A percentile compares a stretch with the other conserved stretches of the same genome.
These are phyloP conservation scores for Cheilosia soror DNA, from an alignment of 2,888 invertebrate species.

Conservation along the genomic window DNA sequence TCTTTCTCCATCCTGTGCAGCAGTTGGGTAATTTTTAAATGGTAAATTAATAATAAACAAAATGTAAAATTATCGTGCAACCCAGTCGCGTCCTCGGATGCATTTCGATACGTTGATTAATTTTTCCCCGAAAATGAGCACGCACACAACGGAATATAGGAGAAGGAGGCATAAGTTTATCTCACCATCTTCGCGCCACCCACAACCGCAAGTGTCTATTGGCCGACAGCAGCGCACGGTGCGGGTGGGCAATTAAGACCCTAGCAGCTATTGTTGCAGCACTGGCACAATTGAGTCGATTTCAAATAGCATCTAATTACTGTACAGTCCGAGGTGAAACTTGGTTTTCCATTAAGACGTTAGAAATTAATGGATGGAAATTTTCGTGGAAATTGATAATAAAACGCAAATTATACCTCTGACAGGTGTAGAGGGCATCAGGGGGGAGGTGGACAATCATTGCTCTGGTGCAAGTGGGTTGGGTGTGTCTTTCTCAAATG, in stretches of 20 bases:
- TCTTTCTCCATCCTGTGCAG: slow-evolving; percentile 40
- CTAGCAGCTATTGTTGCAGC: slow-evolving; percentile 14
- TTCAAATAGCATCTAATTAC: slow-evolving; percentile 41
- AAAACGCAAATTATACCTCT: slow-evolving; percentile 31
- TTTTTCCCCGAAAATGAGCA: slow-evolving; percentile 54
- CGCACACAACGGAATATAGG: neutral
- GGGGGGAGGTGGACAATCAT: neutral
- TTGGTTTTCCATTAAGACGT: slow-evolving; percentile 34
- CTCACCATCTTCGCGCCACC: slow-evolving; percentile 13
- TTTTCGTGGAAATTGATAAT: slow-evolving; percentile 49
- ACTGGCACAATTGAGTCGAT: slow-evolving; percentile 38
- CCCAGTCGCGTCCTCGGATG: slow-evolving; percentile 25
- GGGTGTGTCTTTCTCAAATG: neutral
- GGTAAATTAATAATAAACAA: slow-evolving; percentile 50
- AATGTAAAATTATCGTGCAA: slow-evolving; percentile 34
- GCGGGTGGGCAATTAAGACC: slow-evolving; percentile 48
- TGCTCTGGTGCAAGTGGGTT: neutral
- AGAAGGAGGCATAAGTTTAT: neutral
- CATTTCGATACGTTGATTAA: slow-evolving; percentile 68
- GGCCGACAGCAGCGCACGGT: neutral
- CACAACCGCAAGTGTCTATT: neutral
- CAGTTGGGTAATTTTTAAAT: slow-evolving; percentile 70
- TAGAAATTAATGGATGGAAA: slow-evolving; percentile 31
- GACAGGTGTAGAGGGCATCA: neutral
- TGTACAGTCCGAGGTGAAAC: slow-evolving; percentile 22